Conservation (phyloP, 2,113 vertebrate genomes). For the Platysternon megacephalum region DNA sequence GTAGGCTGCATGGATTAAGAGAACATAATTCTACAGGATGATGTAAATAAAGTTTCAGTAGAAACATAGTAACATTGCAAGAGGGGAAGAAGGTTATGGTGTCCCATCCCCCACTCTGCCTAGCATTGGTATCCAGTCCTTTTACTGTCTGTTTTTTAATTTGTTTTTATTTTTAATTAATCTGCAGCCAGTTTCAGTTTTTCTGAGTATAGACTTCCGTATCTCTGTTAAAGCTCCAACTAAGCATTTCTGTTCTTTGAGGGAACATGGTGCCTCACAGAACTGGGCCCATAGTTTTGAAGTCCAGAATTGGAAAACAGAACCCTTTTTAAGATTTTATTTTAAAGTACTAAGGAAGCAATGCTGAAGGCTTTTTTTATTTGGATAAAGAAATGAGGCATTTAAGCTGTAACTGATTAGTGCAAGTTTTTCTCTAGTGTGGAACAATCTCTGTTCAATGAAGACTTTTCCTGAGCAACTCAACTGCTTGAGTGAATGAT, state of each 20-base stretch:
- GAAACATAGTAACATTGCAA: neutral
- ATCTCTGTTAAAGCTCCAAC: neutral
- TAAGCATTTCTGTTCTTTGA: neutral
- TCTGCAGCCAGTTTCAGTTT: neutral
- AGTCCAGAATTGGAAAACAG: neutral
- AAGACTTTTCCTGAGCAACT: conserved; percentile 33
- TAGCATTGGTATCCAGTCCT: neutral
- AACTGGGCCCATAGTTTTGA: neutral
- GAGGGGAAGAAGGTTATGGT: neutral
- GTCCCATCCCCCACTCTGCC: neutral
- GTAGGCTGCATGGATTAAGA: neutral
- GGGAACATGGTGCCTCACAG: neutral
- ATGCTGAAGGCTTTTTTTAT: neutral
- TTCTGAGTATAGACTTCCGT: neutral
- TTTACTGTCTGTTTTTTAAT: neutral
- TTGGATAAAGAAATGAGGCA: neutral
- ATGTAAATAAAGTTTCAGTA: neutral
- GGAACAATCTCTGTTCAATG: conserved; percentile 33
- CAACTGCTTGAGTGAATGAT: conserved; percentile 44
- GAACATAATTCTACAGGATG: neutral
- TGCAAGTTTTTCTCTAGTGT: conserved; percentile 11
- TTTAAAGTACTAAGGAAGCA: neutral
- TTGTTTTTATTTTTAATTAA: neutral
- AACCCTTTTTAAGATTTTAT: neutral
- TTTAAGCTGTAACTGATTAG: conserved; percentile 20